Evolutionary conservation across 2,113 vertebrate genomes (phyloP).

Genomic region (Oreochromis spilurus): DNA sequence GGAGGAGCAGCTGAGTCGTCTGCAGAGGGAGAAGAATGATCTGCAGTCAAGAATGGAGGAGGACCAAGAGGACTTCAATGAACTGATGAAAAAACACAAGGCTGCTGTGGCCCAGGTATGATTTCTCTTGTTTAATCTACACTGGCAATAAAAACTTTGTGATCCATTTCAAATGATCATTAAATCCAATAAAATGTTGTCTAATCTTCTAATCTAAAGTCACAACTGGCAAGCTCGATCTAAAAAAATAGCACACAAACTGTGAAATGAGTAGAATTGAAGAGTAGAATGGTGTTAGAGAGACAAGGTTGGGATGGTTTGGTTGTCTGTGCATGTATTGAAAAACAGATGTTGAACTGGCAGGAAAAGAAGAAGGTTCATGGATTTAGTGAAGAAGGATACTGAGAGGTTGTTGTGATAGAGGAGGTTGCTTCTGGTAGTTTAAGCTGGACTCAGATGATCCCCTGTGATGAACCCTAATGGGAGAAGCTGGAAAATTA

Average conservation of each 20-base stretch:
- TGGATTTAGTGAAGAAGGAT: too few species aligned
- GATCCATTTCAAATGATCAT: background rate
- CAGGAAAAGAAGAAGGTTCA: too few species aligned
- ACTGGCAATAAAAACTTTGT: background rate
- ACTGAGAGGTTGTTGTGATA: too few species aligned
- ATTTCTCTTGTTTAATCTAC: background rate
- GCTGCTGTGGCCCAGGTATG: conserved; percentile 89
- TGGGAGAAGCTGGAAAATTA: too few species aligned
- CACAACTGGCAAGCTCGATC: background rate
- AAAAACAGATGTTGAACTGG: too few species aligned
- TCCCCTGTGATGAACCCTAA: too few species aligned
- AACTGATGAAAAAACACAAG: conserved; percentile 99
- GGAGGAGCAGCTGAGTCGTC: conserved; percentile 94
- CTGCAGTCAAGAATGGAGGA: conserved; percentile 93
- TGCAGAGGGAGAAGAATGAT: conserved; percentile 95
- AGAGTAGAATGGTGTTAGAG: too few species aligned
- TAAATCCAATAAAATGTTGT: background rate
- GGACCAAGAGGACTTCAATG: conserved; percentile 97
- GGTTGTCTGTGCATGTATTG: too few species aligned
- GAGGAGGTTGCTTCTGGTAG: too few species aligned
- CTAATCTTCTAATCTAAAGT: background rate
- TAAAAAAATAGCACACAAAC: background rate
- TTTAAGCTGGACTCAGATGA: too few species aligned
- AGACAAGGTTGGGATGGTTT: too few species aligned
- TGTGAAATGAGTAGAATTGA: too few species aligned